These are phyloP conservation scores for Cyclophora punctaria DNA, from an alignment of 2,888 invertebrate genomes.

Conservation along the genomic window DNA sequence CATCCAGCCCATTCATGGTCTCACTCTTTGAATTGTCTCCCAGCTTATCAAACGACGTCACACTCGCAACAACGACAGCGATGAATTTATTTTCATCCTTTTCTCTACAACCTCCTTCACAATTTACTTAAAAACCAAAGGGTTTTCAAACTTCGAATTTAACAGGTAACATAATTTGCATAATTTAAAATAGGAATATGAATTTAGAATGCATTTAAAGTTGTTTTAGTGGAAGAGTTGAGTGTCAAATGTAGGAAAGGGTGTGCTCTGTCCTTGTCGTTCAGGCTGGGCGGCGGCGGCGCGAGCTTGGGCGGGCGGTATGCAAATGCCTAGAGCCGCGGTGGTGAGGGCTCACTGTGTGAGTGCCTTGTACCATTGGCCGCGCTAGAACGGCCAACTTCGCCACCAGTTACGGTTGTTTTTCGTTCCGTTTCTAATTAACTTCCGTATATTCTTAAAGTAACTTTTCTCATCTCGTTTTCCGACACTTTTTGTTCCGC, in stretches of 20 bases:
- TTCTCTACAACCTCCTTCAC: constrained; percentile 44
- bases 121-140: constrained; percentile 31
- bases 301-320: constrained; percentile 75
- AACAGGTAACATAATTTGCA: constrained; percentile 2
- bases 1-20: constrained; percentile 61
- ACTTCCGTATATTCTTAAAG: constrained; percentile 73
- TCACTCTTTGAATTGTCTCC: constrained; percentile 48
- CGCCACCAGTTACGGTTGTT: constrained; percentile 77
- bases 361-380: constrained; percentile 72
- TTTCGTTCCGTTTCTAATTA: constrained; percentile 74
- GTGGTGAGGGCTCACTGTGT: constrained; percentile 62
- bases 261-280: constrained; percentile 64
- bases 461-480: constrained; percentile 72
- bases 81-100: constrained; percentile 72
- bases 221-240: constrained; percentile 21
- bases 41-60: constrained; percentile 47
- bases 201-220: constrained; percentile 18
- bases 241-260: constrained; percentile 43
- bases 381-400: constrained; percentile 74
- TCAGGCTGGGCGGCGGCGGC: constrained; percentile 65
- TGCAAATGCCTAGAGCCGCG: constrained; percentile 70
- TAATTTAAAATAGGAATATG: constrained; percentile 15
- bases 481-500: constrained; percentile 46
- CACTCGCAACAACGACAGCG: constrained; percentile 55
- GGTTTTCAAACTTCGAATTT: constrained; percentile 13